Evolutionary conservation across 2,797 vertebrate genomes (phyloP), one percentile per base, ranked within the genome.

Genomic region (Schizopygopsis pylzovi): DNA sequence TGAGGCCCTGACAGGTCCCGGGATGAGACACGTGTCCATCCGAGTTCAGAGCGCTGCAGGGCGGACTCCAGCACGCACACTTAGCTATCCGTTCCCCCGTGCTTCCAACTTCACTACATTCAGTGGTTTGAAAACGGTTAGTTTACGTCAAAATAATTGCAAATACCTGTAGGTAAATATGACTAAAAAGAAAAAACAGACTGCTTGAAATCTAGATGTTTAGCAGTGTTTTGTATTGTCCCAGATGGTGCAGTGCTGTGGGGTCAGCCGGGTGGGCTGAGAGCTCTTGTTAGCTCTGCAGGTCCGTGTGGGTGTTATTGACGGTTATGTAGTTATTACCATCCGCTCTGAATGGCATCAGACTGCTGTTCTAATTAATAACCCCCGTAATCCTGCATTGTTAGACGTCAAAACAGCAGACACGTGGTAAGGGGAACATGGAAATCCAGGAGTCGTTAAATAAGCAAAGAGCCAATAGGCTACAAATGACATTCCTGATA

Each of bases 291-390:
- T 89, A 88, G 89, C 86, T 90, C 87, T 79, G 85, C 82, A 82
- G 59, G 79, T 83, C 85, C 71, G 83, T 81, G 80, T 88, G 77
- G 87, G 87, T 85, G 92, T 37, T 94, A 95, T 94, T 92, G 95
- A 95, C 95, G 94, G 85, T 90, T 90, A 92, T 93, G 93, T 92
- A 92, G 93, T 95, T 95, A 96, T 96, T 96, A 95, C 93, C 94
- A 95, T 94, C 91, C 93, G 92, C 93, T 94, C 93, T 82, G 94
- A 94, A 95, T 94, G 94, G 93, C 94, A 95, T 92, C 92, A 92
- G 93, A 92, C 92, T 93, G 93, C 91, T 93, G 92, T 89, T 95
- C 93, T 95, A 96, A 95, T 96, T 95, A 96, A 96, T 96, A 96
- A 94, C 94, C 93, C 91, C 63, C 92, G 91, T 95, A 95, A 95